These are phyloP conservation scores for Drosophila subpulchrella DNA, from an alignment of 1,140 invertebrate genomes.

Conservation along the genomic window DNA sequence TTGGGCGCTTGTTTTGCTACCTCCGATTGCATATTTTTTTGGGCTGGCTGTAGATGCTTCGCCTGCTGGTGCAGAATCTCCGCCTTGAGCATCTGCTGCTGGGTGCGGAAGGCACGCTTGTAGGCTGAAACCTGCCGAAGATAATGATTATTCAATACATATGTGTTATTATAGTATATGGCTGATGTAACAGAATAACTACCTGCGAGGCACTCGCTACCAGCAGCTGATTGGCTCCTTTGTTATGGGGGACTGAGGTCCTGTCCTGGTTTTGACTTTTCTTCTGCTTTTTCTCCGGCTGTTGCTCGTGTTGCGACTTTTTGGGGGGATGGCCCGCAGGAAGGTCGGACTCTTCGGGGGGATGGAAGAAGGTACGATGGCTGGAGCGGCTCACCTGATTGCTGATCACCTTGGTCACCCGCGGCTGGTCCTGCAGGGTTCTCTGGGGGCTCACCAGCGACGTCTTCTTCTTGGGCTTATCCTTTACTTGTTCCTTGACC, in stretches of 20 bases:
- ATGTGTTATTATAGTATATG: too few relatives aligned
- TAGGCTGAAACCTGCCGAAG: slow-evolving; percentile 21
- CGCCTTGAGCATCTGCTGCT: slow-evolving; percentile 47
- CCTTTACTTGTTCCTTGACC: not conserved
- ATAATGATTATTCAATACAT: not conserved
- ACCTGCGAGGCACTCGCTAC: slow-evolving; percentile 49
- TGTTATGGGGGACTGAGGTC: not conserved
- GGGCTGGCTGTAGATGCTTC: slow-evolving; percentile 1
- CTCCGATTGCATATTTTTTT: not conserved
- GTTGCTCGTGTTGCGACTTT: not conserved
- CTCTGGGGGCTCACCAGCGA: not conserved
- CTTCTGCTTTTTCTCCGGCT: not conserved
- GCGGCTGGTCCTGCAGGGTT: not conserved
- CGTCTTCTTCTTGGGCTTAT: not conserved
- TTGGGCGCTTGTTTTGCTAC: not conserved
- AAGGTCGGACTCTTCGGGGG: not conserved
- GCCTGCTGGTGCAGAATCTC: slow-evolving; percentile 40
- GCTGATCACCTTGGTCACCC: not conserved
- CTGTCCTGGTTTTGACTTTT: not conserved
- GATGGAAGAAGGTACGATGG: slow-evolving; percentile 12
- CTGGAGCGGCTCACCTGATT: slow-evolving; percentile 38
- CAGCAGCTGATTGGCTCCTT: slow-evolving; percentile 32
- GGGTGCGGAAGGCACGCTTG: slow-evolving; percentile 46
- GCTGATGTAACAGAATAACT: not conserved
- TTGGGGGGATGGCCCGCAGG: not conserved